A percentile compares a stretch with the other conserved stretches of the same genome.
phyloP scores from a whole-genome alignment of 2,888 invertebrate species.

The Anthrax anthrax region DNA sequence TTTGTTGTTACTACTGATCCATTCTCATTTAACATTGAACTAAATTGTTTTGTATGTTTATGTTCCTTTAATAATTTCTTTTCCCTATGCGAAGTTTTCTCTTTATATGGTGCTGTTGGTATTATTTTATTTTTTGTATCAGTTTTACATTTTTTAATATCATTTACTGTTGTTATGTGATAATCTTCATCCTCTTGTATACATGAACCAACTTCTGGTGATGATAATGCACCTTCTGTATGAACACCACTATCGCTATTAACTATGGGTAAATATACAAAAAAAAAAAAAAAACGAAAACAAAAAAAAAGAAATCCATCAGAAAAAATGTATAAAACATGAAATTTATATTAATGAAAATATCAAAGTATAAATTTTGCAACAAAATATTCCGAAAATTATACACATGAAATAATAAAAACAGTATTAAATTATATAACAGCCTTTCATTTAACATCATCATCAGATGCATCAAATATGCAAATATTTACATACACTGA shows the following conservation, averaged over 20 bases:
- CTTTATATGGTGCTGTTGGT: constrained; percentile 5
- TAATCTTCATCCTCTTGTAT: constrained; percentile 10
- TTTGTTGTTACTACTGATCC: constrained; percentile 28
- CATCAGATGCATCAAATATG: no score
- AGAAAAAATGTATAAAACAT: no score
- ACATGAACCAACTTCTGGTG: constrained; percentile 18
- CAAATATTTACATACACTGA: no score
- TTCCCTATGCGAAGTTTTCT: constrained; percentile 35
- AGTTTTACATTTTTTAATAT: neutral
- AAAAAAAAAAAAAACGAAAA: no score
- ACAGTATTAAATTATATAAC: no score
- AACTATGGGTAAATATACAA: constrained; percentile 23
- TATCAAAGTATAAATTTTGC: no score
- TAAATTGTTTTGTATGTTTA: constrained; percentile 39
- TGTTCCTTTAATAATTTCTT: constrained; percentile 41
- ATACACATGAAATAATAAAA: no score
- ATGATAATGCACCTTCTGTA: constrained; percentile 43
- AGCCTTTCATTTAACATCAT: no score
- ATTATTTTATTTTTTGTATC: neutral
- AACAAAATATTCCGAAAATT: no score
- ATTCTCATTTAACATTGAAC: constrained; percentile 28
- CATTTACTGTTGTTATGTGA: neutral
- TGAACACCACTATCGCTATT: constrained; percentile 57
- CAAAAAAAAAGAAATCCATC: no score
- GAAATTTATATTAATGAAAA: no score